phyloP scores from a whole-genome alignment of 2,113 vertebrate species.

The Calypte anna region DNA sequence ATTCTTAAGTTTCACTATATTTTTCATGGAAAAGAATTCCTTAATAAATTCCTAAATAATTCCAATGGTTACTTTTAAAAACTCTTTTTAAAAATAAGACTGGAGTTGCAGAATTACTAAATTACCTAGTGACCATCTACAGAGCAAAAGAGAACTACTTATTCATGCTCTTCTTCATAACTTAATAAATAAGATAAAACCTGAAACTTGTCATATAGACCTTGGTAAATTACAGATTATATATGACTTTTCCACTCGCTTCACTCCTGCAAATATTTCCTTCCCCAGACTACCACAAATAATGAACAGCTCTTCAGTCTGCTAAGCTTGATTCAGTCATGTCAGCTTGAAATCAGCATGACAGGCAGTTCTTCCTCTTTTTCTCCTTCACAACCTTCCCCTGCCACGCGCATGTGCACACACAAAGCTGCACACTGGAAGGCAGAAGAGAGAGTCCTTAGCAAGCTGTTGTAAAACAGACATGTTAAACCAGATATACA shows the following conservation, averaged over 20 bases:
- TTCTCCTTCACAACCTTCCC: conserved; percentile 28
- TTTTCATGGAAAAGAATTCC: not conserved
- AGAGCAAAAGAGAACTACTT: not conserved
- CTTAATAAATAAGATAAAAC: not conserved
- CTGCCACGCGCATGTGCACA: not conserved
- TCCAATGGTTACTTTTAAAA: not conserved
- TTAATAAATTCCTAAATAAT: not conserved
- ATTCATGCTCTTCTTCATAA: not conserved
- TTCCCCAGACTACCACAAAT: not conserved
- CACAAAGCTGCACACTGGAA: conserved; percentile 4
- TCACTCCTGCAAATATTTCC: not conserved
- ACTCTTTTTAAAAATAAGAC: not conserved
- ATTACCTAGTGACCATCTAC: not conserved
- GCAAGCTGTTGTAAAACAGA: conserved; percentile 45
- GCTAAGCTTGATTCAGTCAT: not conserved
- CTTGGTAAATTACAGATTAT: not conserved
- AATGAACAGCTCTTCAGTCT: not conserved
- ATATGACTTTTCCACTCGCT: not conserved
- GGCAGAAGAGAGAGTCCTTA: conserved; percentile 27
- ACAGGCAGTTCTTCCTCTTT: conserved; percentile 21
- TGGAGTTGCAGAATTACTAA: not conserved
- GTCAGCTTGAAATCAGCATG: not conserved
- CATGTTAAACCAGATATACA: conserved; percentile 11
- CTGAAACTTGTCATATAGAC: not conserved
- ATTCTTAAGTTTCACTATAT: not conserved